Evolutionary conservation across 2,113 vertebrate species (phyloP).

Genomic region (Cichladusa arquata): DNA sequence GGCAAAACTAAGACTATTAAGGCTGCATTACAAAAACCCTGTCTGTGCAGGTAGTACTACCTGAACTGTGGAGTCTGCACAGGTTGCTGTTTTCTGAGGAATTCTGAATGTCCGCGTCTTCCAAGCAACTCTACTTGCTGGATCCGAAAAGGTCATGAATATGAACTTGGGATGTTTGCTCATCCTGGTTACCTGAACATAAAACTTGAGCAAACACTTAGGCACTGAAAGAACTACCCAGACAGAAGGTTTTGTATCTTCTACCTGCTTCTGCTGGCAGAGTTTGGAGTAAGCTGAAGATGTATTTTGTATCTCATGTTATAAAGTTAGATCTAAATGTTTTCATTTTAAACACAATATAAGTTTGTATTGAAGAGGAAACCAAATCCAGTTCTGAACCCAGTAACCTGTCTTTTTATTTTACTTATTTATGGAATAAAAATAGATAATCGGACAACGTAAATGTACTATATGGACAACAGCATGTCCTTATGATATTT

Average conservation of each 20-base stretch:
- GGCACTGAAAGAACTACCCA: neutral
- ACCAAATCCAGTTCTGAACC: neutral
- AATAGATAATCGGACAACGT: neutral
- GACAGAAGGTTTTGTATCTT: neutral
- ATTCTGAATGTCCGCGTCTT: neutral
- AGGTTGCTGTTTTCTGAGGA: neutral
- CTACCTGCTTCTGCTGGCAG: neutral
- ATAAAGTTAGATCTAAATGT: neutral
- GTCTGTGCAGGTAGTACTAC: neutral
- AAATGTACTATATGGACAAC: neutral
- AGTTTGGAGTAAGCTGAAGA: neutral
- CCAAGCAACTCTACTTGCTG: neutral
- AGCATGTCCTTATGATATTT: neutral
- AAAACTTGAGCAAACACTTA: neutral
- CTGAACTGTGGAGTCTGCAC: rapidly evolving
- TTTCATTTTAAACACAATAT: neutral
- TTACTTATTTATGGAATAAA: neutral
- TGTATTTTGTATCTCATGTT: rapidly evolving
- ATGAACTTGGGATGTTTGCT: neutral
- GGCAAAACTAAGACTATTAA: neutral
- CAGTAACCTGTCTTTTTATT: neutral
- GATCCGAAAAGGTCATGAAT: rapidly evolving
- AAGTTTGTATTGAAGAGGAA: neutral
- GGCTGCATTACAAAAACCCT: neutral
- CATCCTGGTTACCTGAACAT: rapidly evolving